Percentiles rank a stretch among this genome's conserved stretches.
Conservation (phyloP, 2,113 vertebrate genomes). For the Esox niger region DNA sequence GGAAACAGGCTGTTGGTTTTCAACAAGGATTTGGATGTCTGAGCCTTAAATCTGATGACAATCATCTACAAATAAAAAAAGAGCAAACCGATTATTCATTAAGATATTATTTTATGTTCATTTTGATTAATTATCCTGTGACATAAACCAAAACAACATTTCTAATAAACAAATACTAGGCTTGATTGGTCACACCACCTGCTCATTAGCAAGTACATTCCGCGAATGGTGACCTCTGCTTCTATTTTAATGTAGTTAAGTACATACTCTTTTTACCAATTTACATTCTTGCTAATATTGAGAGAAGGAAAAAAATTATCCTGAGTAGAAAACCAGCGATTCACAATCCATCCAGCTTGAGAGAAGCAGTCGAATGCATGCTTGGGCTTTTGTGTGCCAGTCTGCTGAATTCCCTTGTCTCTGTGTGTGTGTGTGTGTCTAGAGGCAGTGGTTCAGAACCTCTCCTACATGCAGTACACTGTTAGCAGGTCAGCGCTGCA, state of each 20-base stretch:
- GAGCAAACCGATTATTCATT: constrained; percentile 15
- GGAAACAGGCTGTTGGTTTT: constrained; percentile 12
- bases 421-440: constrained; percentile 71
- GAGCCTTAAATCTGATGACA: constrained; percentile 20
- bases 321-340: constrained; percentile 62
- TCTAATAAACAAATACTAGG: background rate
- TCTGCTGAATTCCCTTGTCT: constrained; percentile 75
- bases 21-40: background rate
- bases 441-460: constrained; percentile 76
- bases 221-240: background rate
- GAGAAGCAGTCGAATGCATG: constrained; percentile 70
- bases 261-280: constrained; percentile 23
- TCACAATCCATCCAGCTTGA: constrained; percentile 59
- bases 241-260: constrained; percentile 10
- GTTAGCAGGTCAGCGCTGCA: constrained; percentile 73
- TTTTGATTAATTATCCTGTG: background rate
- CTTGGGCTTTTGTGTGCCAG: constrained; percentile 72
- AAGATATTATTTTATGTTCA: background rate
- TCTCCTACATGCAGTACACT: constrained; percentile 69
- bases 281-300: constrained; percentile 56
- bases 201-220: constrained; percentile 3
- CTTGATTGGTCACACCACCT: background rate
- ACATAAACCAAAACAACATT: background rate
- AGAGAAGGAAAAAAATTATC: constrained; percentile 58
- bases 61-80: background rate